Base-by-base conservation (phyloP, 2,888 invertebrate species). In the Lasioglossum villosulum region DNA sequence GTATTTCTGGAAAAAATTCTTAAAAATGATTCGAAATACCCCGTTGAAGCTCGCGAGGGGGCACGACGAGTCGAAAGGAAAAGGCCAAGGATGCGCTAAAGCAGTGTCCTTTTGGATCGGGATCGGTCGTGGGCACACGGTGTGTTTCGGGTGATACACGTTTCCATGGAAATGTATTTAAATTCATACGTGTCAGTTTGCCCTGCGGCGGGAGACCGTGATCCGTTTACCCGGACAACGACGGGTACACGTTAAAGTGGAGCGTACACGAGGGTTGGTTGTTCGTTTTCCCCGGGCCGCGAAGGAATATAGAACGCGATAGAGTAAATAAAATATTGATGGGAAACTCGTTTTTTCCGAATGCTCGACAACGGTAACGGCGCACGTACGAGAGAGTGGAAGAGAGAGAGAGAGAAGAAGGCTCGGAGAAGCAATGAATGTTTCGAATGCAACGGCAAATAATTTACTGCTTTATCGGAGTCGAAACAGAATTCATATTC, bases 181-280 rank as follows among this genome's bases (percentile, higher is more conserved):
- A 73, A 73, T 73, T 73, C 73, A 73, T 73, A 52, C 52, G 73
- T 48, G 73, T 73, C 52, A 52, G 52, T 48, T 73, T 73, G 52
- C 52, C 73, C 73, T 23, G 48, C 34, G 52, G 48, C 73, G 52
- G 52, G 73, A 52, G 52, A 48, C 23, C 73, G 52, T 73, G 73
- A 73, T 73, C 73, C 48, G 73, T 73, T 73, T 73, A 73, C 48
- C 37, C 73, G 73, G 52, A 73, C 42, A 71, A 71, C 71, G 71
- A 45, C n/a, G 42, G n/a, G 71, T 42, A 14, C 19, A n/a, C 45
- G 78, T 76, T 81, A 78, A 80, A 80, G 52, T 76, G 30, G 75
- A 52, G 16, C 80, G 30, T 75, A 45, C 73, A 52, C 72, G 73
- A 48, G 19, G 23, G 23, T 34, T 30, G 48, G 1, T 45, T 34